Evolutionary conservation across 2,113 vertebrate genomes (phyloP).

Genomic region (Xiphophorus hellerii): DNA sequence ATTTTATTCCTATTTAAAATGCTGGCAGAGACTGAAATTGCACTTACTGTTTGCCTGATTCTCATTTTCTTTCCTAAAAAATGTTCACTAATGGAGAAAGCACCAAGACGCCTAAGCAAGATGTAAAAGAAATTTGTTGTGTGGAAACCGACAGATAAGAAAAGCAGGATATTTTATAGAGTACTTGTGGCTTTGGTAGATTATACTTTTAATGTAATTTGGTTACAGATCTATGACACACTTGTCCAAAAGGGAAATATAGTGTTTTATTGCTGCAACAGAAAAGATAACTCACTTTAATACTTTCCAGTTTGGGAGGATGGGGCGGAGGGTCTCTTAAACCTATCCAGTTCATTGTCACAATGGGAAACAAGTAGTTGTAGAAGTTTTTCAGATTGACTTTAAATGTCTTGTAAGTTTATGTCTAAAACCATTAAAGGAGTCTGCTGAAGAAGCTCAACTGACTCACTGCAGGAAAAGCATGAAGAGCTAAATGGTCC

Average conservation of each 20-base stretch:
- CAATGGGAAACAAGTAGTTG: conserved; percentile 7
- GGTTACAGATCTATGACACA: neutral
- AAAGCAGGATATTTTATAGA: neutral
- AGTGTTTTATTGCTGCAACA: neutral
- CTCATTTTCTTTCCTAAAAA: neutral
- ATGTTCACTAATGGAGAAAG: neutral
- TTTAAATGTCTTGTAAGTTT: conserved; percentile 13
- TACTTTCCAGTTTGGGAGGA: neutral
- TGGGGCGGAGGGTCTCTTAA: neutral
- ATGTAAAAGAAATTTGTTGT: neutral
- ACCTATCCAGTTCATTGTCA: neutral
- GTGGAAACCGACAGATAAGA: neutral
- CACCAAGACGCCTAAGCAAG: neutral
- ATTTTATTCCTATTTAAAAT: neutral
- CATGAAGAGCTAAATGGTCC: conserved; percentile 1
- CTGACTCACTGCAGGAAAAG: conserved; percentile 12
- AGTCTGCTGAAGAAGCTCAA: conserved; percentile 10
- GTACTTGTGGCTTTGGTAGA: neutral
- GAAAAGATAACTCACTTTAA: neutral
- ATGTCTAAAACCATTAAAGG: conserved; percentile 8
- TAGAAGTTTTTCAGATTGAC: conserved; percentile 9
- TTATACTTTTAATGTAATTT: neutral
- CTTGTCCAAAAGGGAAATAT: neutral
- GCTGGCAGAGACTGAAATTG: neutral
- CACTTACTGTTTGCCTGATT: neutral